Conservation (phyloP, 2,888 invertebrate species). For the Conomelus anceps region DNA sequence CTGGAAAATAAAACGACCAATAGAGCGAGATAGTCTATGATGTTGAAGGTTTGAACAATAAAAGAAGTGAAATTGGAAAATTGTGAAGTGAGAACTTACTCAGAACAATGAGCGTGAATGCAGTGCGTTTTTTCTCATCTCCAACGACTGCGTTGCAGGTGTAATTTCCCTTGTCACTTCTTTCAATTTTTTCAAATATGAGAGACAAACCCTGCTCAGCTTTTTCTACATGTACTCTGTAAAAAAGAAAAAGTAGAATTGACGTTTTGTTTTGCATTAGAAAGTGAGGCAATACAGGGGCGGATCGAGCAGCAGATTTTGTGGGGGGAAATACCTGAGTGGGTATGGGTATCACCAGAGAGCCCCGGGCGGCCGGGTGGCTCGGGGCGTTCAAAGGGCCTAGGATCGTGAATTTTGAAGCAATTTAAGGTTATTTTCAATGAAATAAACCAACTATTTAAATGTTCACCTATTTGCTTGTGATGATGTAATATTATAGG, state of each 20-base stretch:
- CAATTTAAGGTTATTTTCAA: too few species aligned
- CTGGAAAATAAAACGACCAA: too few species aligned
- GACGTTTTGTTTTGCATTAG: neutral
- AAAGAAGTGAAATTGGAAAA: neutral
- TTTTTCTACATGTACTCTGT: slow-evolving; percentile 6
- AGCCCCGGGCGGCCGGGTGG: too few species aligned
- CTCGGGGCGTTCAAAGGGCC: too few species aligned
- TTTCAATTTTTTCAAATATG: slow-evolving; percentile 7
- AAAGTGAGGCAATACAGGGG: too few species aligned
- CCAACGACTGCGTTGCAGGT: slow-evolving; percentile 2
- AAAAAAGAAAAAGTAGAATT: neutral
- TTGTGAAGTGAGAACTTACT: neutral
- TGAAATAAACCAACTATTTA: too few species aligned
- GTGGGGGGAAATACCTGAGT: too few species aligned
- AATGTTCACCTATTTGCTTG: too few species aligned
- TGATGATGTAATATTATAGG: too few species aligned
- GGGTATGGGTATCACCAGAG: too few species aligned
- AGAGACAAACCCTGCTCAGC: neutral
- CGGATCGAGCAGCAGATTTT: too few species aligned
- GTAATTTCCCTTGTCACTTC: slow-evolving; percentile 14
- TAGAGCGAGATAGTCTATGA: neutral
- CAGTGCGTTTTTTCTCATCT: neutral
- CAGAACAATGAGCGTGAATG: neutral
- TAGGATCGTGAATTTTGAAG: too few species aligned
- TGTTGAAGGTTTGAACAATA: neutral